phyloP scores from a whole-genome alignment of 2,113 vertebrate genomes.

The Blennius ocellaris region DNA sequence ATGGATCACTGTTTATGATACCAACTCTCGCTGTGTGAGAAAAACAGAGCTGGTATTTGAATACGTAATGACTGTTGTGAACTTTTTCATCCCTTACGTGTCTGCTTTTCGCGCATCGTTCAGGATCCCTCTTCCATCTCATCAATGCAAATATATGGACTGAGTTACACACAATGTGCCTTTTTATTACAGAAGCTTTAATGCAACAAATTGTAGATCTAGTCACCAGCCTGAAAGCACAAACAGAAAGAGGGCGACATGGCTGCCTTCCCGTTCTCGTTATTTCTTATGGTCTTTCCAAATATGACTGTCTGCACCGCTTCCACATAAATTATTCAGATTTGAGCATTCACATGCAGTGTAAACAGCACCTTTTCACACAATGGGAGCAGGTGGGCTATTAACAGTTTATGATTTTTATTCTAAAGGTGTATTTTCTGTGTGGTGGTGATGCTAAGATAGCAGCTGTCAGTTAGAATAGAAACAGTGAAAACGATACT shows the following conservation, averaged over 20 bases:
- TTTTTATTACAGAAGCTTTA: constrained; percentile 26
- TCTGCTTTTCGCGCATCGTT: constrained; percentile 4
- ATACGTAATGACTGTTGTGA: constrained; percentile 28
- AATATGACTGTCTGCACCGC: neutral
- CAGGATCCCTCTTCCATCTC: neutral
- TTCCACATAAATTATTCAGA: neutral
- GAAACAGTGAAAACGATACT: constrained; percentile 19
- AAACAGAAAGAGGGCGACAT: neutral
- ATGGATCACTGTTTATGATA: constrained; percentile 20
- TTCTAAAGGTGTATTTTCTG: constrained; percentile 7
- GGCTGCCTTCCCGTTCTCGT: neutral
- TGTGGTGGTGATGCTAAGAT: neutral
- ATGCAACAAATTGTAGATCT: constrained; percentile 38
- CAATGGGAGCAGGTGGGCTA: constrained; percentile 25
- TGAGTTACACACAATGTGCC: constrained; percentile 33
- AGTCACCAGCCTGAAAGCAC: neutral
- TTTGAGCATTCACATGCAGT: constrained; percentile 6
- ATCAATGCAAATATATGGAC: constrained; percentile 56
- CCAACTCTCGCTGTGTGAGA: constrained; percentile 12
- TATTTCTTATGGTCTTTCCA: neutral
- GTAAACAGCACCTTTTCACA: neutral
- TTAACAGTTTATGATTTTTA: constrained; percentile 15
- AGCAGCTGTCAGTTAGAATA: constrained; percentile 31
- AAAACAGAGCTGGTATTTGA: constrained; percentile 19
- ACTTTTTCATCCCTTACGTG: constrained; percentile 19